Evolutionary conservation across 2,797 vertebrate species (phyloP), one percentile per base, ranked within the genome.

Genomic region (Chanos chanos): DNA sequence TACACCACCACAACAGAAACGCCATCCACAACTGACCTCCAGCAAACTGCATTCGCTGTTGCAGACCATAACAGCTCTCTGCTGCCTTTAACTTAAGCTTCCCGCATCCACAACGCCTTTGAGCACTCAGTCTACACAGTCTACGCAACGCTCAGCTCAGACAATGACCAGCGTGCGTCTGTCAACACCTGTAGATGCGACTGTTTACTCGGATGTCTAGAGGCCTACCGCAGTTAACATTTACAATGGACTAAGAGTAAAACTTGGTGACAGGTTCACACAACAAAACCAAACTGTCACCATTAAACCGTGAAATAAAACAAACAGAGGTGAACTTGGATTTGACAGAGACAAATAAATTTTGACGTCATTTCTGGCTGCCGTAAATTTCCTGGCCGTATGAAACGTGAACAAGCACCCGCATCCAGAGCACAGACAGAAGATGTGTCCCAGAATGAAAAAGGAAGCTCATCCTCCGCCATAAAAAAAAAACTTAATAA

Each of bases 151-250:
- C 28, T 61, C 58, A 36, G 33, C 36, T 15, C 45, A 24, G 37
- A 31, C 25, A 61, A 44, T 28, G 48, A 9, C 18, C 5, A 6
- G 27, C 10, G 44, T n/a, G 30, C 28, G 4, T 13, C 15, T 27
- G 60, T 63, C 31, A 44, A 36, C 21, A 2, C 21, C 28, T 51
- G 4, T 31, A 36, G 27, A 50, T 31, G 40, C 16, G 16, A 5
- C 21, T 63, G 31, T 63, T 54, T 54, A 36, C 36, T 43, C 53
- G 30, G 21, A 5, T 16, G 47, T 51, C 58, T 52, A 48, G 19
- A 9, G n/a, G n/a, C n/a, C n/a, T 25, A 21, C 13, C 33, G 47
- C 19, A n/a, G 37, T 52, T 51, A 51, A 61, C 39, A 52, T 61
- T 41, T 27, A 31, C 27, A 51, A 33, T 44, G 19, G 18, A 22